These are phyloP conservation scores for Ispidina lecontei DNA, from an alignment of 2,797 vertebrate species.

Conservation along the genomic window DNA sequence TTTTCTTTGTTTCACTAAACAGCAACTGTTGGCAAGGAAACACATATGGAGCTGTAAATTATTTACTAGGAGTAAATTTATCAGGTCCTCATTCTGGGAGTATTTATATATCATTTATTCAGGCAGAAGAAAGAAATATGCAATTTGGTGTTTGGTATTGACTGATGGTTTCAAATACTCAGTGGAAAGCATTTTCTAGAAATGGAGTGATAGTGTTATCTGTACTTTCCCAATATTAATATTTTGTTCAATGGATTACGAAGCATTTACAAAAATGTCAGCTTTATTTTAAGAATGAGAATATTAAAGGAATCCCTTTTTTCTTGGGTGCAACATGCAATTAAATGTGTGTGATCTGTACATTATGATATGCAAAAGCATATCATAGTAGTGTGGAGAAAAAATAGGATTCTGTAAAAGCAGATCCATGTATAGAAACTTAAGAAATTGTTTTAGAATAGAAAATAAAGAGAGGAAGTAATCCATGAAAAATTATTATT, in stretches of 20 bases:
- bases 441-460: conserved; percentile 1
- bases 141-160: conserved; percentile 2
- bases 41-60: conserved; percentile 71
- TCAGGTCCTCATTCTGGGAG: conserved; percentile 67
- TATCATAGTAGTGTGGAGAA: neutral
- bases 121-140: conserved; percentile 47
- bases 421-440: neutral
- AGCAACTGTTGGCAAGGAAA: conserved; percentile 56
- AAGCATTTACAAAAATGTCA: neutral
- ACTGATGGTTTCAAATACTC: conserved; percentile 19
- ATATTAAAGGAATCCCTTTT: conserved; percentile 27
- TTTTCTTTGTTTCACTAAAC: conserved; percentile 56
- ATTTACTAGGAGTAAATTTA: conserved; percentile 68
- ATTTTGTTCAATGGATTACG: conserved; percentile 24
- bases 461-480: conserved; percentile 26
- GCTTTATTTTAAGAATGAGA: conserved; percentile 24
- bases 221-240: conserved; percentile 16
- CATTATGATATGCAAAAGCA: neutral
- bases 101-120: conserved; percentile 36
- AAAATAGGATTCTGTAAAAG: neutral
- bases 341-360: neutral
- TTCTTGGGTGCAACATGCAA: neutral
- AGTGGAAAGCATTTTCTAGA: conserved; percentile 44
- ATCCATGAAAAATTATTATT: conserved; percentile 32
- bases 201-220: conserved; percentile 20